Percentiles rank a stretch among this genome's conserved stretches.
Evolutionary conservation across 2,113 vertebrate species (phyloP).

Genomic region (Pao palembangensis): DNA sequence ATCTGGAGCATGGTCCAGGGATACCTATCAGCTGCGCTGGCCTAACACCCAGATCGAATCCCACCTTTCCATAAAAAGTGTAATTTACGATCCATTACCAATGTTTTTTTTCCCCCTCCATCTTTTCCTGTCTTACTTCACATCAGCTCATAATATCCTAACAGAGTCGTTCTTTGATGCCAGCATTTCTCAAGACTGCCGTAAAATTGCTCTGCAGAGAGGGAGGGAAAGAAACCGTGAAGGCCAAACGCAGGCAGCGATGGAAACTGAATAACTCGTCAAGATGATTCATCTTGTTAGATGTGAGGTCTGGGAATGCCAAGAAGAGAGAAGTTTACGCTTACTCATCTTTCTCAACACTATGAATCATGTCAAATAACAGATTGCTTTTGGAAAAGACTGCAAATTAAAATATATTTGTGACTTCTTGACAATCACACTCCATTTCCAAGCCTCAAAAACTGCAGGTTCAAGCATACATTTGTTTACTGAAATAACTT

Average conservation of each 20-base stretch:
- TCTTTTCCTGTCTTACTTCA: slow-evolving; percentile 37
- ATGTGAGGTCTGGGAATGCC: slow-evolving; percentile 48
- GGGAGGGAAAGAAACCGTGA: slow-evolving; percentile 46
- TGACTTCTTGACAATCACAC: not conserved
- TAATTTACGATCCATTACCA: slow-evolving; percentile 70
- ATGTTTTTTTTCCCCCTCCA: slow-evolving; percentile 43
- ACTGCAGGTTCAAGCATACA: no score
- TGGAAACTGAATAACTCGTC: slow-evolving; percentile 71
- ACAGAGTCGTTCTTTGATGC: slow-evolving; percentile 66
- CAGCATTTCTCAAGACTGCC: slow-evolving; percentile 59
- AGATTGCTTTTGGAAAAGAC: slow-evolving; percentile 25
- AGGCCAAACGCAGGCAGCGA: slow-evolving; percentile 56
- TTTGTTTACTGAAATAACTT: no score
- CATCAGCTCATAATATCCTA: slow-evolving; percentile 50
- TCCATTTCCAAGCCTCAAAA: no score
- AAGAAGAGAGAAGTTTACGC: slow-evolving; percentile 54
- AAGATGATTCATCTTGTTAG: slow-evolving; percentile 71
- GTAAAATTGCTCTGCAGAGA: slow-evolving; percentile 42
- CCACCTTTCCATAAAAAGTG: slow-evolving; percentile 56
- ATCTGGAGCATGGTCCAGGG: slow-evolving; percentile 46
- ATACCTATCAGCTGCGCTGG: slow-evolving; percentile 40
- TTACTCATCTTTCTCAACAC: slow-evolving; percentile 57
- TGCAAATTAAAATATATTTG: slow-evolving; percentile 5
- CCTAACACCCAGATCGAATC: slow-evolving; percentile 73
- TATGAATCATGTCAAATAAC: slow-evolving; percentile 62